Percentiles rank a stretch among this genome's conserved stretches.
These are phyloP conservation scores for Antigone vipio DNA, from an alignment of 2,113 vertebrate species.

Conservation along the genomic window DNA sequence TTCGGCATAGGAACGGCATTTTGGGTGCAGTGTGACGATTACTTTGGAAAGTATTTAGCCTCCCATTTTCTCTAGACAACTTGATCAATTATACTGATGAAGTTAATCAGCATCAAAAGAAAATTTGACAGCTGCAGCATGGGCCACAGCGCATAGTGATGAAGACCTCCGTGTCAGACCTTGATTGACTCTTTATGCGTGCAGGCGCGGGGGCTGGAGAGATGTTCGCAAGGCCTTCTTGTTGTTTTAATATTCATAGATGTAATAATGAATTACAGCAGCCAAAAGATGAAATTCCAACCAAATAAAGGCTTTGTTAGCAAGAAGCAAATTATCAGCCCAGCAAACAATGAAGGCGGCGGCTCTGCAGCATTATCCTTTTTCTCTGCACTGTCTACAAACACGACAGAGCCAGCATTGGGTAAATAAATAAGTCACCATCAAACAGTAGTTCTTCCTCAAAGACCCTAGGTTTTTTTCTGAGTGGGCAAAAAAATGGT, in stretches of 20 bases:
- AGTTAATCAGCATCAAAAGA: constrained; percentile 43
- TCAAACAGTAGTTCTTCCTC: neutral
- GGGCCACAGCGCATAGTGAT: neutral
- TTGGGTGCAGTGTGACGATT: neutral
- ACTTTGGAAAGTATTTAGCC: neutral
- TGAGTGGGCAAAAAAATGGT: neutral
- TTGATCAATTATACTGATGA: constrained; percentile 61
- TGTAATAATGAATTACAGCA: neutral
- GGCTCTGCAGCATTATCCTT: neutral
- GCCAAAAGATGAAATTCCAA: neutral
- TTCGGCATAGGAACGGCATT: neutral
- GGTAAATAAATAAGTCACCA: fast-evolving
- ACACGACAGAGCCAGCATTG: fast-evolving
- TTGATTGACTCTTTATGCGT: neutral
- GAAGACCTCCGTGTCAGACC: neutral
- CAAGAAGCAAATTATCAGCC: neutral
- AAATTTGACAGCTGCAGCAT: neutral
- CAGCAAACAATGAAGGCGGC: neutral
- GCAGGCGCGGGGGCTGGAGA: neutral
- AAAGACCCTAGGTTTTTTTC: neutral
- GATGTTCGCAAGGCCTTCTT: neutral
- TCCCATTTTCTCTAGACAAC: constrained; percentile 54
- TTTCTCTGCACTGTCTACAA: neutral
- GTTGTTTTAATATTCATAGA: neutral
- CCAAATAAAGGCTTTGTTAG: neutral